Base-by-base conservation (phyloP, 2,797 vertebrate genomes). In the Salarias fasciatus region DNA sequence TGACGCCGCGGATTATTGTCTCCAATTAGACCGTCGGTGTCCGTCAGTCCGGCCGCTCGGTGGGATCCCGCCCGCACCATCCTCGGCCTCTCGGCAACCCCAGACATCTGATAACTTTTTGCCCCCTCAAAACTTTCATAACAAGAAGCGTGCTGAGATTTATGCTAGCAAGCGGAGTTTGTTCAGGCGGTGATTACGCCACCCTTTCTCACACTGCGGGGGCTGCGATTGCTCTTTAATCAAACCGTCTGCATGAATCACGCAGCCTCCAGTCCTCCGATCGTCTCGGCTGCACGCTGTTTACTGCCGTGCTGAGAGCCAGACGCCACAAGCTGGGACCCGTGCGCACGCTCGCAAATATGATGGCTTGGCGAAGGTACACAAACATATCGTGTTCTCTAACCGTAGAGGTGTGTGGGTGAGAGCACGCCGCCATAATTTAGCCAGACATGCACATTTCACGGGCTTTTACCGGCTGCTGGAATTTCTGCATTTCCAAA, bases 141-240 rank as follows among this genome's bases (percentile, higher is more conserved):
- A 74, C 33, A 57, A 15, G 55, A 53, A 64, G 59, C 55, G 6
- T 66, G 74, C 72, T 77, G 75, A 80, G 75, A 72, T 76, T 53
- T 68, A 66, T 76, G 61, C 64, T 58, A 14, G 60, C 65, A 65
- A 81, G 71, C n/a, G n/a, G 63, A 45, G 49, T 65, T 72, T 67
- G 88, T 84, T 75, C 62, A 79, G 51, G 52, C 29, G 24, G 67
- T 84, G 85, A 88, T 86, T 85, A 80, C 63, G 53, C 66, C 76
- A 72, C 71, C 79, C 79, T 80, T 70, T 82, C 82, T 69, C 14
- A 11, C 82, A 31, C 85, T 42, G 80, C 63, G 58, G 85, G 83
- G 75, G 75, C 80, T 56, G 66, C 71, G 43, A 78, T 86, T 89
- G 79, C 84, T 87, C 83, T 88, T 90, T 86, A 89, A 89, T 88